Conservation (phyloP, 2,888 invertebrate genomes). For the Helicoverpa assulta region DNA sequence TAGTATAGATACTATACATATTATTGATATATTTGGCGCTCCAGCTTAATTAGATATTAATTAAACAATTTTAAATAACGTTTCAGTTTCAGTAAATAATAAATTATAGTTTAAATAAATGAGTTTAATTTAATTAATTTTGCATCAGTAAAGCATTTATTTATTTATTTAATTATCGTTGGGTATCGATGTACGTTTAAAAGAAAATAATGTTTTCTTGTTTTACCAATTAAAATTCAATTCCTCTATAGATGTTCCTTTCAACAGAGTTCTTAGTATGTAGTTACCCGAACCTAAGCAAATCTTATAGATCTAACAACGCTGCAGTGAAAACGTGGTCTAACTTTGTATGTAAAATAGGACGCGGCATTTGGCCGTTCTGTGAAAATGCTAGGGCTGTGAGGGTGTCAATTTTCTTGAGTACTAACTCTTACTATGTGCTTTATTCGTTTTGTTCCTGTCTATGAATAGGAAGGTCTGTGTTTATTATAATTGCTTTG, state of each 20-base stretch:
- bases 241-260: neutral
- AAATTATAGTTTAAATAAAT: no score
- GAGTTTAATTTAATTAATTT: no score
- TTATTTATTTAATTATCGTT: no score
- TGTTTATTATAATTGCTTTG: neutral
- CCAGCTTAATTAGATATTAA: no score
- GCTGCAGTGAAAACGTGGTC: constrained; percentile 21
- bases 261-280: neutral
- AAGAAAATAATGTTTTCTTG: no score
- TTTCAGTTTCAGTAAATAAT: no score
- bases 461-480: constrained; percentile 23
- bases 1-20: no score
- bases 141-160: no score
- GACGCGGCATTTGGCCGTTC: constrained; percentile 38
- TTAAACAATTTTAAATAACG: no score
- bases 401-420: constrained; percentile 54
- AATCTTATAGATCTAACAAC: neutral
- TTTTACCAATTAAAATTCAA: no score
- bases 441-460: constrained; percentile 37
- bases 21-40: no score
- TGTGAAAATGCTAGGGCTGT: constrained; percentile 37
- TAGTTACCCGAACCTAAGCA: neutral
- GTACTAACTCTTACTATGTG: constrained; percentile 33
- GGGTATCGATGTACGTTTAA: no score
- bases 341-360: constrained; percentile 49